A percentile compares a stretch with the other conserved stretches of the same genome.
phyloP scores from a whole-genome alignment of 92 coral and sea anemone genomes.

The Zoanthus sansibaricus region DNA sequence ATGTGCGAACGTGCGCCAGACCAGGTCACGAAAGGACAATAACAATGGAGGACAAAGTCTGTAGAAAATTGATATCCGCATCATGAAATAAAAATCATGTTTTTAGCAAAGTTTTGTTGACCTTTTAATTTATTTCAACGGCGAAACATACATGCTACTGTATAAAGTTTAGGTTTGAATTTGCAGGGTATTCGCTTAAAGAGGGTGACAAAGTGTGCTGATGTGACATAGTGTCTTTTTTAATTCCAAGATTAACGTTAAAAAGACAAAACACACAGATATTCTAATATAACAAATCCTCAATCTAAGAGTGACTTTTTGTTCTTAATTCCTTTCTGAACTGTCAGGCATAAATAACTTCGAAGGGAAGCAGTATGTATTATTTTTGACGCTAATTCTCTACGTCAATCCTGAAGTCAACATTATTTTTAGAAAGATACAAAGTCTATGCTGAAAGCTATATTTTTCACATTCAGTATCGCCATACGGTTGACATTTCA shows the following conservation, averaged over 20 bases:
- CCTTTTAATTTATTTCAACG: not conserved
- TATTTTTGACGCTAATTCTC: not conserved
- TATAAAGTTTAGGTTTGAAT: not conserved
- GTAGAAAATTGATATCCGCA: not conserved
- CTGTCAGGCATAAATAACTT: not conserved
- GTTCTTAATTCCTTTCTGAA: not conserved
- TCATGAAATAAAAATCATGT: not conserved
- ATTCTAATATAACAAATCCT: too few species aligned
- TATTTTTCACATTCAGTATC: too few species aligned
- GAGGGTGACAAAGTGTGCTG: not conserved
- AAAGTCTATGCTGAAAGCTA: not conserved
- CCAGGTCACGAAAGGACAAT: not conserved
- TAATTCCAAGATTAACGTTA: too few species aligned
- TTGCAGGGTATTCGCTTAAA: not conserved
- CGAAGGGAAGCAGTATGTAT: not conserved
- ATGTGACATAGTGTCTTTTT: too few species aligned
- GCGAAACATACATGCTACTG: not conserved
- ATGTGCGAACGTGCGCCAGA: not conserved
- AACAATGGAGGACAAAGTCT: not conserved
- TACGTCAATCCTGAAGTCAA: slow-evolving; percentile 2
- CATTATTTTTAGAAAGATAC: not conserved
- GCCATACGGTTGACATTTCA: too few species aligned
- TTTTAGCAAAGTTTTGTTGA: not conserved
- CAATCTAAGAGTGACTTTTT: too few species aligned
- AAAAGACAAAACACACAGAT: too few species aligned